A percentile compares a stretch with the other conserved stretches of the same genome.
Conservation (phyloP, 2,888 invertebrate genomes). For the Odontocolon sp. region DNA sequence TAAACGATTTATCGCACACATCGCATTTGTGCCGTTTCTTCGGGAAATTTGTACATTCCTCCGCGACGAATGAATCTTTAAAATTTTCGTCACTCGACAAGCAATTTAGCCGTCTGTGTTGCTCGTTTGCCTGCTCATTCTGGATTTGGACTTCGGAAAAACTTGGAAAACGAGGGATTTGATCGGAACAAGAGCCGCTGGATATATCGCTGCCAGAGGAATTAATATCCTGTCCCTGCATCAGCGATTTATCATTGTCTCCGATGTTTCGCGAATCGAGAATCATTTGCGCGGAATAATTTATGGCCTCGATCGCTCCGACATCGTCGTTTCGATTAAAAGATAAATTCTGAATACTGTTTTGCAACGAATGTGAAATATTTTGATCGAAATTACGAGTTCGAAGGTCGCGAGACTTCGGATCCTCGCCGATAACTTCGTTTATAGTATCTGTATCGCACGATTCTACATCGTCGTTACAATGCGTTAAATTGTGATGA, state of each 20-base stretch:
- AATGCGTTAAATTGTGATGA: constrained; percentile 73
- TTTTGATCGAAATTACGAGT: constrained; percentile 68
- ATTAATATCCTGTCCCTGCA: constrained; percentile 39
- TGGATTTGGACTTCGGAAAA: constrained; percentile 52
- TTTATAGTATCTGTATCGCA: too few relatives aligned
- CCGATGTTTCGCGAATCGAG: constrained; percentile 36
- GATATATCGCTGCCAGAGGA: constrained; percentile 54
- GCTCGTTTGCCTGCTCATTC: constrained; percentile 48
- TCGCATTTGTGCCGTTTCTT: constrained; percentile 71
- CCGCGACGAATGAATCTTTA: constrained; percentile 44
- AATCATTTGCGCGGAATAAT: constrained; percentile 58
- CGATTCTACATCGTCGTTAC: constrained; percentile 69
- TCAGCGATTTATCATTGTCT: constrained; percentile 62
- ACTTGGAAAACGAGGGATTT: constrained; percentile 50
- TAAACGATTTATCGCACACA: constrained; percentile 71
- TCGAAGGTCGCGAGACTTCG: constrained; percentile 66
- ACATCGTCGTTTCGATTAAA: constrained; percentile 57
- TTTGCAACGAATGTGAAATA: constrained; percentile 63
- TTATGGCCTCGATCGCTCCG: constrained; percentile 37
- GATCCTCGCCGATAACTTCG: constrained; percentile 71
- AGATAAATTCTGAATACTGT: constrained; percentile 69
- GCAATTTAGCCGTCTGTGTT: constrained; percentile 25
- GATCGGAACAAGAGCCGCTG: constrained; percentile 55
- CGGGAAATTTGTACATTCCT: not conserved
- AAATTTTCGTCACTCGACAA: constrained; percentile 52